Evolutionary conservation across 2,888 invertebrate species (phyloP).

Genomic region (Hyppa rectilinea): DNA sequence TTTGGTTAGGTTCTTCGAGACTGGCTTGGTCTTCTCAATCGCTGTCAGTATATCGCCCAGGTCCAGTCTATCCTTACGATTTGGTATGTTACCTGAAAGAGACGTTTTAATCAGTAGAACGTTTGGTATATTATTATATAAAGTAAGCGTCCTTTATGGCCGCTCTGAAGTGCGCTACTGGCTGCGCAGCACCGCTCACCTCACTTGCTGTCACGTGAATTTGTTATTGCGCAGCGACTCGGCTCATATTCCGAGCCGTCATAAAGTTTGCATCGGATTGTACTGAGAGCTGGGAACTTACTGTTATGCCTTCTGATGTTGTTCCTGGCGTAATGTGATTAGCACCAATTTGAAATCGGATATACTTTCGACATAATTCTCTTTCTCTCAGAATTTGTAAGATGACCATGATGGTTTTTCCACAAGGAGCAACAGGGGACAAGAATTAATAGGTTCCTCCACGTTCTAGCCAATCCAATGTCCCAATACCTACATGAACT

Average conservation of each 20-base stretch:
- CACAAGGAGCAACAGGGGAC: background rate
- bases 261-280: background rate
- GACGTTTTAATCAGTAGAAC: background rate
- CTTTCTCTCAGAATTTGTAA: background rate
- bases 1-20: constrained; percentile 89
- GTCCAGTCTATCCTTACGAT: constrained; percentile 82
- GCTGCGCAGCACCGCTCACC: background rate
- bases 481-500: background rate
- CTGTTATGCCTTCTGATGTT: background rate
- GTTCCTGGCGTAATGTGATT: background rate
- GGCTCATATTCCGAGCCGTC: background rate
- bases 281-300: background rate
- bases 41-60: constrained; percentile 87
- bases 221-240: background rate
- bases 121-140: background rate
- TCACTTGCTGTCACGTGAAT: background rate
- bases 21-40: constrained; percentile 90
- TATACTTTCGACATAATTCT: background rate
- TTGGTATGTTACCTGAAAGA: constrained; percentile 71
- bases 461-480: background rate
- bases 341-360: background rate
- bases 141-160: background rate
- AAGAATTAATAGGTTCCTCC: background rate
- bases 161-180: background rate
- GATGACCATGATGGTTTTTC: background rate